A percentile compares a stretch with the other conserved stretches of the same genome.
phyloP scores from a whole-genome alignment of 1,140 invertebrate genomes.

The Amyelois transitella region DNA sequence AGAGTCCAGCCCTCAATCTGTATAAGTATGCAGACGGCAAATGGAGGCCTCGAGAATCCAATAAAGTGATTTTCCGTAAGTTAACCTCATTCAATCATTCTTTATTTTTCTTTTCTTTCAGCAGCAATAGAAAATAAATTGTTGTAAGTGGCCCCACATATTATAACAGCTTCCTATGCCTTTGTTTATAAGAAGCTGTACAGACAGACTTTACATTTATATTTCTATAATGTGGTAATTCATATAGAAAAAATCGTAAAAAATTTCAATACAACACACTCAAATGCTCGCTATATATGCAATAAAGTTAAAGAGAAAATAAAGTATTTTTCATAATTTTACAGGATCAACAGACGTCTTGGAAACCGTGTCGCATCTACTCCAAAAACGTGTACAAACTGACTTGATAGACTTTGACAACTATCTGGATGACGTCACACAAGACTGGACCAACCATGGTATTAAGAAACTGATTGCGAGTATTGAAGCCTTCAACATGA shows the following conservation, averaged over 20 bases:
- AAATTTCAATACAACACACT: no score
- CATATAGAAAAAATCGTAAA: no score
- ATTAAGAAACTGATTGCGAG: conserved; percentile 67
- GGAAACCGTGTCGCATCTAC: conserved; percentile 78
- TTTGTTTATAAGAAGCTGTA: neutral
- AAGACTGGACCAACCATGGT: conserved; percentile 87
- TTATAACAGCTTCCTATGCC: no score
- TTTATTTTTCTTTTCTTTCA: no score
- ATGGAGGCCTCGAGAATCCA: conserved; percentile 79
- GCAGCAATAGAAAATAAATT: no score
- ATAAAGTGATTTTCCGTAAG: conserved; percentile 48
- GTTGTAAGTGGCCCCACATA: no score
- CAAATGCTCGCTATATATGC: no score
- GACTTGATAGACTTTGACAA: conserved; percentile 92
- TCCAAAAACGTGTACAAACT: conserved; percentile 81
- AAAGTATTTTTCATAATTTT: conserved; percentile 18
- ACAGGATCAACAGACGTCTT: conserved; percentile 73
- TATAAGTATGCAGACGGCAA: conserved; percentile 82
- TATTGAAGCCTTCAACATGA: conserved; percentile 41
- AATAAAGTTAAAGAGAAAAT: neutral
- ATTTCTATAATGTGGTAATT: no score
- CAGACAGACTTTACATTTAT: neutral
- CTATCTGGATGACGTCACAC: conserved; percentile 87
- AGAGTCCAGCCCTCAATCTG: conserved; percentile 79
- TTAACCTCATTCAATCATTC: conserved; percentile 1